These are phyloP conservation scores for Latrodectus geometricus DNA, from an alignment of 1,140 invertebrate genomes.

Conservation along the genomic window DNA sequence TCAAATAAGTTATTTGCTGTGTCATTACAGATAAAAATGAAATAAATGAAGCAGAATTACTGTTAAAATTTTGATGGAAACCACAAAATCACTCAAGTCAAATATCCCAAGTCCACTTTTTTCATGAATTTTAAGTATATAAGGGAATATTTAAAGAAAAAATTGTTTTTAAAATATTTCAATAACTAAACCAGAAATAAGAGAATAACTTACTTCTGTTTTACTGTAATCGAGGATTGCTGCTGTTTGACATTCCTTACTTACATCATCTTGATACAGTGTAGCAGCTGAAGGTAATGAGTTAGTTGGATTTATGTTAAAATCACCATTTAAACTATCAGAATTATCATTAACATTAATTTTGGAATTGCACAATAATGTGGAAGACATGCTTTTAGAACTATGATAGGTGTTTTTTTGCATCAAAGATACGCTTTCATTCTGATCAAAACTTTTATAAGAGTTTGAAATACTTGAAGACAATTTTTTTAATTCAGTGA, in stretches of 20 bases:
- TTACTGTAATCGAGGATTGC: slow-evolving; percentile 26
- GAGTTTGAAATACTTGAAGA: slow-evolving; percentile 44
- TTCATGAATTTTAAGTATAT: too few relatives aligned
- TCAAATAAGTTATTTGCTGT: too few relatives aligned
- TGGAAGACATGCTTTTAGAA: slow-evolving; percentile 43
- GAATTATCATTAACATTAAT: slow-evolving; percentile 5
- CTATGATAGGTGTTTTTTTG: slow-evolving; percentile 33
- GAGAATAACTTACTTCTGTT: slow-evolving; percentile 58
- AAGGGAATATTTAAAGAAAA: too few relatives aligned
- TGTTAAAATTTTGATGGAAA: too few relatives aligned
- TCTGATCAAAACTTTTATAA: slow-evolving; percentile 15
- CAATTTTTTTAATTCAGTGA: slow-evolving; percentile 39
- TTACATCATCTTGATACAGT: slow-evolving; percentile 40
- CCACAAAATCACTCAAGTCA: too few relatives aligned
- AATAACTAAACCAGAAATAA: slow-evolving; percentile 22
- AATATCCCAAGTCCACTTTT: too few relatives aligned
- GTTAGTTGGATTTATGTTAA: slow-evolving; percentile 25
- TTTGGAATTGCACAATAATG: slow-evolving; percentile 19
- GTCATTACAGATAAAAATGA: too few relatives aligned
- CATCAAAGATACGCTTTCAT: slow-evolving; percentile 22
- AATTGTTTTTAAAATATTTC: background rate
- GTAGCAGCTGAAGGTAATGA: slow-evolving; percentile 15
- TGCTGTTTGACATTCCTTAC: slow-evolving; percentile 42
- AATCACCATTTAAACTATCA: slow-evolving; percentile 21
- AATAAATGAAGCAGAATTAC: too few relatives aligned